Base-by-base conservation (phyloP, 2,113 vertebrate species). In the Prunella fulvescens region DNA sequence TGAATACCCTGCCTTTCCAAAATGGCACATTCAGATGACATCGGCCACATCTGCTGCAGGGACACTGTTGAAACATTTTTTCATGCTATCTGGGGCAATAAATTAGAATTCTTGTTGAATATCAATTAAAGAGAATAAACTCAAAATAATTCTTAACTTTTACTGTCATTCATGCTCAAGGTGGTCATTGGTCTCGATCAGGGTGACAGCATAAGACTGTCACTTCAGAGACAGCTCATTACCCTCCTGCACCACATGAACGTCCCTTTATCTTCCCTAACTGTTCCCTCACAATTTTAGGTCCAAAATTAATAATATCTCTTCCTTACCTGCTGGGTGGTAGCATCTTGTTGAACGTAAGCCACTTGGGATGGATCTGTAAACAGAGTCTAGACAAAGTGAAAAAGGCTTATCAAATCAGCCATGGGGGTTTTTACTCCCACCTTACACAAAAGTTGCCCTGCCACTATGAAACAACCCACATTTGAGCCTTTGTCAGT, bases 301-400 rank as follows among this genome's bases (percentile, higher is more conserved):
- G 64, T 61, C 40, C 86, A 66, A 87, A 47, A 48, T 65, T 78
- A 94, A 65, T 9, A 44, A 6, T 6, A 29, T 54, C 62, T 39
- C 57, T 86, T 95, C 17, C 81, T 95, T 96, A 99, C 99, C 99
- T 99, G 99, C 93, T 99, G 99, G 23, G 99, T 98, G 56, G 99
- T 98, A 29, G 99, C 98, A 96, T 99, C 99, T 96, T 99, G 99
- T 58, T 99, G 99, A 84, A 99, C 99, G 18, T 99, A 99, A 48
- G 99, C 98, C 95, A 99, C 99, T 96, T 99, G 99, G 77, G 99
- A 98, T 58, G 99, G 99, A 96, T 99, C 99, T 96, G 99, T 98
- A 98, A 99, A 99, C 83, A 99, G 98, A 82, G 98, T 97, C 99
- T 99, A 90, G 65, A 97, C 64, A 95, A 93, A 97, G 91, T 89